Evolutionary conservation across 2,797 vertebrate genomes (phyloP), one percentile per base, ranked within the genome.

Genomic region (Alosa sapidissima): DNA sequence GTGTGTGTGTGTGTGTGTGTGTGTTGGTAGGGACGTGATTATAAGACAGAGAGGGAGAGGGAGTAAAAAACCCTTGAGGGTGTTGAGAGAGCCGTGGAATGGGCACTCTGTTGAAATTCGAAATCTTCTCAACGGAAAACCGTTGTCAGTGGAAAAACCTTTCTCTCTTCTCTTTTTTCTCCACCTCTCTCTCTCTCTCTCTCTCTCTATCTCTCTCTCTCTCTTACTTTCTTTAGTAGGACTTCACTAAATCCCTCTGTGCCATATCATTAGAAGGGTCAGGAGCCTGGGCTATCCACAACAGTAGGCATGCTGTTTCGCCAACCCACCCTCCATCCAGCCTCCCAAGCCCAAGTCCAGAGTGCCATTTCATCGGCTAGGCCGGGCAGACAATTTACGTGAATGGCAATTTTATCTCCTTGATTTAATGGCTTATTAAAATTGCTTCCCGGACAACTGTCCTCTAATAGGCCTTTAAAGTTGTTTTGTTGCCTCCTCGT

Each of bases 401-500:
- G 94, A 96, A 96, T 84, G 93, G 92, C 91, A 94, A 94, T 96
- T 95, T 95, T 93, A 95, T 95, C 94, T 93, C 91, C 91, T 92
- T 91, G 92, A 93, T 94, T 93, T 96, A 96, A 95, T 96, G 95
- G 94, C 92, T 91, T 88, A 90, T 94, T 72, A 93, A 93, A 93
- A 95, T 91, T 93, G 92, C 93, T 94, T 95, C 93, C 94, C 90
- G 93, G 92, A 94, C 93, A 94, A 93, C 93, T 94, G 92, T 92
- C 92, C 93, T 93, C 93, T 95, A 96, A 95, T 94, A 95, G 95
- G 94, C 94, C 93, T 92, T 90, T 87, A 93, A 92, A 94, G 94
- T 93, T 95, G 94, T 95, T 72, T 95, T 94, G 94, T 93, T 94
- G 93, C 91, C 89, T 91, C 93, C 93, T 92, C 65, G 65, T 92